phyloP scores from a whole-genome alignment of 2,113 vertebrate genomes.

The Lagopus leucura region DNA sequence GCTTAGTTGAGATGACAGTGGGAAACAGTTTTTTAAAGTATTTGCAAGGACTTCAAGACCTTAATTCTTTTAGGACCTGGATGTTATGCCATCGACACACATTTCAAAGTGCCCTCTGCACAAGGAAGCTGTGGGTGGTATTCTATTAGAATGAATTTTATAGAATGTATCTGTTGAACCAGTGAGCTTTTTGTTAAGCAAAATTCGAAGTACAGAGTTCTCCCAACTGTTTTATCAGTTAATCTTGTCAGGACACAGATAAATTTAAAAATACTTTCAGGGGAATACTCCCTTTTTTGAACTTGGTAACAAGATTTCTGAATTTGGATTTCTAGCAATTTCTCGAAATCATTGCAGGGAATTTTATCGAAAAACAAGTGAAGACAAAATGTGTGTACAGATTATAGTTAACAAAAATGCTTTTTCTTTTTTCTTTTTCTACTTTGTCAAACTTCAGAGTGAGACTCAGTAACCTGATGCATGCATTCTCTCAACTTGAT shows the following conservation, averaged over 20 bases:
- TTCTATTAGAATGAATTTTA: not conserved
- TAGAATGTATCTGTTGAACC: not conserved
- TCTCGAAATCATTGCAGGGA: not conserved
- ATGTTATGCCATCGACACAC: not conserved
- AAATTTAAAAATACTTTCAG: not conserved
- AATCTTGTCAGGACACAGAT: not conserved
- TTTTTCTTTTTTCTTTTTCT: not conserved
- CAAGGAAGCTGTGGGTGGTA: not conserved
- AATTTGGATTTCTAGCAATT: not conserved
- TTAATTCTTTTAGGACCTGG: not conserved
- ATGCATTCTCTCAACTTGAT: not conserved
- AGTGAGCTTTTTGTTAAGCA: not conserved
- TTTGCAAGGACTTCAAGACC: not conserved
- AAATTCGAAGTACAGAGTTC: not conserved
- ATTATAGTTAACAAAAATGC: not conserved
- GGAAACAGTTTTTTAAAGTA: not conserved
- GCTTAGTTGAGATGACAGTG: not conserved
- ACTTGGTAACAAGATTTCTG: not conserved
- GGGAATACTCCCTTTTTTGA: not conserved
- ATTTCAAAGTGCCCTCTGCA: not conserved
- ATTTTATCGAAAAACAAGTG: not conserved
- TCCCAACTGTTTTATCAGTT: not conserved
- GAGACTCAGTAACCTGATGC: not conserved
- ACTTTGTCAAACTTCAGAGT: not conserved
- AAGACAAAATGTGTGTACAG: not conserved